phyloP scores from a whole-genome alignment of 2,888 invertebrate genomes.

The Boloria selene region DNA sequence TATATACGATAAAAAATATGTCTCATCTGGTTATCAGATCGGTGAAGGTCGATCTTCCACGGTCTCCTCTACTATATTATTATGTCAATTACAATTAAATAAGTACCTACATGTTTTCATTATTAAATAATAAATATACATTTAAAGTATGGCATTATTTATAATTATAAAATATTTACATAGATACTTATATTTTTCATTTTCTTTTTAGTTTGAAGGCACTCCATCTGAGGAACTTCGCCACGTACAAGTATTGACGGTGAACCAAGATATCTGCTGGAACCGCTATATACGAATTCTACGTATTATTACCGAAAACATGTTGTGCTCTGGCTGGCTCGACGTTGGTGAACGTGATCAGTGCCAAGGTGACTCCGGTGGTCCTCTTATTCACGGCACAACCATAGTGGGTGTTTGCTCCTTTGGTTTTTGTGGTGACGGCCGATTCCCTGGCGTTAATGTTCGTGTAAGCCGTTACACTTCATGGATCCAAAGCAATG shows the following conservation, averaged over 20 bases:
- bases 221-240: conserved; percentile 37
- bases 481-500: conserved; percentile 54
- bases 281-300: conserved; percentile 43
- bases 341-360: conserved; percentile 63
- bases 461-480: conserved; percentile 54
- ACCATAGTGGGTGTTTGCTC: conserved; percentile 48
- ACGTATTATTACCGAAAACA: conserved; percentile 51
- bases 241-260: conserved; percentile 52
- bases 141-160: neutral
- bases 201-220: conserved; percentile 23
- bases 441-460: conserved; percentile 50
- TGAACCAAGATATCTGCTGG: conserved; percentile 49
- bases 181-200: neutral
- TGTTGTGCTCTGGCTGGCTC: conserved; percentile 62
- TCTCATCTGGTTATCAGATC: no score
- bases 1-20: no score
- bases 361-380: conserved; percentile 64
- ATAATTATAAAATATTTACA: neutral
- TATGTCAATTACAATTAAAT: no score
- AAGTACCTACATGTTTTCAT: no score
- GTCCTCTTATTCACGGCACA: conserved; percentile 59
- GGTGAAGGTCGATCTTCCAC: no score
- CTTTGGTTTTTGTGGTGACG: conserved; percentile 52
- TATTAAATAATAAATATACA: no score
- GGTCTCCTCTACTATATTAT: no score